phyloP scores from a whole-genome alignment of 2,888 invertebrate genomes.

The Thecocarcelia acutangulata region DNA sequence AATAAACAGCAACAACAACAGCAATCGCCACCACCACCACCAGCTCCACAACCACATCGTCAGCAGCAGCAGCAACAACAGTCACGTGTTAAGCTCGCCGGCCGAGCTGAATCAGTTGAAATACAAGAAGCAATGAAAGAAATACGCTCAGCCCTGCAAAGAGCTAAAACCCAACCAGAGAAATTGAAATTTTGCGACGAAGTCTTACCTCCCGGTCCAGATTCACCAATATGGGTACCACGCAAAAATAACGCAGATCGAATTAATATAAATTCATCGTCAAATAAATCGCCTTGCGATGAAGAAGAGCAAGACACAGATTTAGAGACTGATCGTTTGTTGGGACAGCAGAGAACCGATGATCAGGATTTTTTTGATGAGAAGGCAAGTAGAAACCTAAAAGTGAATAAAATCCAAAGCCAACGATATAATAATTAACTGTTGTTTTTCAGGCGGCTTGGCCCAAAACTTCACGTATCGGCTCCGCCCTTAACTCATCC shows the following conservation, averaged over 20 bases:
- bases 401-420: not conserved
- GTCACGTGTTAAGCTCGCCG: slow-evolving; percentile 80
- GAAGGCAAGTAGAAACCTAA: slow-evolving; percentile 80
- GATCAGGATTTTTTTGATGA: slow-evolving; percentile 94
- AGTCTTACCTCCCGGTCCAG: slow-evolving; percentile 77
- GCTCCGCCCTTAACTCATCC: slow-evolving; percentile 71
- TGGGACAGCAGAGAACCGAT: slow-evolving; percentile 96
- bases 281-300: slow-evolving; percentile 80
- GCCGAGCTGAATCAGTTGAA: slow-evolving; percentile 82
- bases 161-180: slow-evolving; percentile 80
- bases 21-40: slow-evolving; percentile 85
- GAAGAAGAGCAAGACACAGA: slow-evolving; percentile 97
- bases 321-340: slow-evolving; percentile 96
- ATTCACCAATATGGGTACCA: slow-evolving; percentile 81
- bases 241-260: slow-evolving; percentile 72
- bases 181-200: slow-evolving; percentile 80
- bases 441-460: slow-evolving; percentile 72
- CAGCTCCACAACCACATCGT: slow-evolving; percentile 81
- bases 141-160: slow-evolving; percentile 89
- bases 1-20: slow-evolving; percentile 70
- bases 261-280: slow-evolving; percentile 38
- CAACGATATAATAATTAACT: slow-evolving; percentile 2
- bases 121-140: slow-evolving; percentile 88
- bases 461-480: slow-evolving; percentile 73
- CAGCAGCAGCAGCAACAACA: slow-evolving; percentile 75